These are phyloP conservation scores for Platysternon megacephalum DNA, from an alignment of 2,113 vertebrate genomes.

Conservation along the genomic window DNA sequence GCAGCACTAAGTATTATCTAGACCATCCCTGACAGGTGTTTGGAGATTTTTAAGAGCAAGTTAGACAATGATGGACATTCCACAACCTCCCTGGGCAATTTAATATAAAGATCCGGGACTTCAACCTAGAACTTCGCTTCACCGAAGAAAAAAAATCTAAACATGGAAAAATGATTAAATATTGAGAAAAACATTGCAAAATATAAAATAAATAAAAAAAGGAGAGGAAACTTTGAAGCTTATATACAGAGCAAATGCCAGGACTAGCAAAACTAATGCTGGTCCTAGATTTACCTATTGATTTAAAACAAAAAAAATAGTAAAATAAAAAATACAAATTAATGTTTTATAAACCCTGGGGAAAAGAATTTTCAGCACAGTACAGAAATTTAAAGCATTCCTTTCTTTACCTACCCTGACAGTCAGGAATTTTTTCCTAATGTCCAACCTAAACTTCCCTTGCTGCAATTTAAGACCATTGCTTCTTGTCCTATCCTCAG, in stretches of 20 bases:
- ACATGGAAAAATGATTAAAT: constrained; percentile 94
- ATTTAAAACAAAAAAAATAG: constrained; percentile 90
- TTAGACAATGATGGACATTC: no score
- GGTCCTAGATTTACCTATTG: constrained; percentile 91
- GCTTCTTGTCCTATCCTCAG: no score
- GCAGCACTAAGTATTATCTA: no score
- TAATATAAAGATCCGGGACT: constrained; percentile 77
- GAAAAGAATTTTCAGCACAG: no score
- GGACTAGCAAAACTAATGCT: constrained; percentile 89
- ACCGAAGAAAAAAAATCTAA: constrained; percentile 94
- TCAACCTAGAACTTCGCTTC: constrained; percentile 93
- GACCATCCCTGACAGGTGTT: no score
- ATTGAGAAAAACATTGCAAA: constrained; percentile 99
- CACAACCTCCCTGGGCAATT: no score
- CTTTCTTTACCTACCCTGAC: no score
- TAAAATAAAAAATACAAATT: constrained; percentile 89
- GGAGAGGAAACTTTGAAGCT: constrained; percentile 90
- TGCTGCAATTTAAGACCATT: no score
- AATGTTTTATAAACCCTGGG: constrained; percentile 83
- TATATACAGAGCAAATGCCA: constrained; percentile 91
- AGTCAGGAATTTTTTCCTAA: no score
- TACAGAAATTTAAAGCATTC: no score
- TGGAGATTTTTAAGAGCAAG: no score
- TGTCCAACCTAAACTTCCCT: no score
- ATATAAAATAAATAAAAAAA: constrained; percentile 97